These are phyloP conservation scores for Florisuga fusca DNA, from an alignment of 2,797 vertebrate species.

Conservation along the genomic window DNA sequence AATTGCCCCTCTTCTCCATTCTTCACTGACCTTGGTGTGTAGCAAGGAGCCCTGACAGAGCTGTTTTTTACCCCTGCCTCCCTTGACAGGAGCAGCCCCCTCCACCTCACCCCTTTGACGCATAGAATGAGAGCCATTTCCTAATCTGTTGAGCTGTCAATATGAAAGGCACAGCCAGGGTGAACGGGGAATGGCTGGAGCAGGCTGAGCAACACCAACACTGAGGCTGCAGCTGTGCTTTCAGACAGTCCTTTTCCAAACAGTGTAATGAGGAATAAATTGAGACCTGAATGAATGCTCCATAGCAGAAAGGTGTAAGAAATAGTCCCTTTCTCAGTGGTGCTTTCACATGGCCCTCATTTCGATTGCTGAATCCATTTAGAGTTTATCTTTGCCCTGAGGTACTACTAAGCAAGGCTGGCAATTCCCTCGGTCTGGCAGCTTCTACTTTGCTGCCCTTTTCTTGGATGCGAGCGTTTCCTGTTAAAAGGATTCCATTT, in stretches of 20 bases:
- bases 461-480: not conserved
- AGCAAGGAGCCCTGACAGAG: not conserved
- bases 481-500: slow-evolving; percentile 63
- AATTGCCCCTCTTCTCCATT: not conserved
- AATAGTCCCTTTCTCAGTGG: not conserved
- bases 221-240: not conserved
- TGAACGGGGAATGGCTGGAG: not conserved
- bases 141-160: not conserved
- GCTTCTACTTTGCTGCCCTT: not conserved
- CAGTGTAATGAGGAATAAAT: not conserved
- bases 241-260: not conserved
- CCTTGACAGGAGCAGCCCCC: rapidly evolving
- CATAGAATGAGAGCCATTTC: rapidly evolving
- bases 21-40: not conserved
- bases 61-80: rapidly evolving
- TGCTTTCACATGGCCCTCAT: not conserved
- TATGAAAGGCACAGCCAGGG: rapidly evolving
- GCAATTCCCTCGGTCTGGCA: slow-evolving; percentile 21
- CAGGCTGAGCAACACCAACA: rapidly evolving
- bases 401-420: slow-evolving; percentile 8
- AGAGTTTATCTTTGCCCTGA: slow-evolving; percentile 26
- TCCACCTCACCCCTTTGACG: not conserved
- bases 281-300: not conserved
- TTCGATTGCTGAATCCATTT: slow-evolving; percentile 24
- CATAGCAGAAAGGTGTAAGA: not conserved